Conservation (phyloP, 2,888 invertebrate genomes). For the Dicyrtomina minuta region DNA sequence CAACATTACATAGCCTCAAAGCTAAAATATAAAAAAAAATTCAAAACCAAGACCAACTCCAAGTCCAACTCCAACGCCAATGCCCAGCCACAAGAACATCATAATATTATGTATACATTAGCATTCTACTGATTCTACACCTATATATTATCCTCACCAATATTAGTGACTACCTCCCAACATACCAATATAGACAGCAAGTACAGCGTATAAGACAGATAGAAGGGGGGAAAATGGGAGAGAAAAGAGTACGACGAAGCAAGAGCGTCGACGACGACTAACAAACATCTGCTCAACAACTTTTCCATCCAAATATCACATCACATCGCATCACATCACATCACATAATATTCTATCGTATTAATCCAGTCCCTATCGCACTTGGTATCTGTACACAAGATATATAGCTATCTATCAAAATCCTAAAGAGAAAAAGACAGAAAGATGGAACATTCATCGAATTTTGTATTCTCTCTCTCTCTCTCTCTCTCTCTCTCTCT, state of each 20-base stretch:
- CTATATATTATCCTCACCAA: background rate
- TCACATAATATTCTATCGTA: too few relatives aligned
- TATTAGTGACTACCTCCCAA: background rate
- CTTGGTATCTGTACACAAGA: too few relatives aligned
- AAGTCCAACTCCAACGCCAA: too few relatives aligned
- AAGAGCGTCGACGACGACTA: slow-evolving; percentile 17
- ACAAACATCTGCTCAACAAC: slow-evolving; percentile 23
- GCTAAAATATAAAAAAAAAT: too few relatives aligned
- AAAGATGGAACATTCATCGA: background rate
- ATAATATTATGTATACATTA: background rate
- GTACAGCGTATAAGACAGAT: background rate
- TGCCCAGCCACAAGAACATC: slow-evolving; percentile 3
- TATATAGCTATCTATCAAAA: slow-evolving; percentile 20
- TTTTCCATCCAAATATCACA: slow-evolving; percentile 21
- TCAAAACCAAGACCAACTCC: too few relatives aligned
- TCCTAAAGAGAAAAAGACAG: slow-evolving; percentile 7
- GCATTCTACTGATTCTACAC: background rate
- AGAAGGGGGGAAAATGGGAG: background rate
- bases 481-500: background rate
- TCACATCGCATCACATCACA: too few relatives aligned
- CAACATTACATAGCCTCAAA: too few relatives aligned
- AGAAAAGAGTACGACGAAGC: background rate
- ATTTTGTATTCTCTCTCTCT: background rate
- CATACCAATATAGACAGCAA: background rate
- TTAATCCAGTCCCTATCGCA: too few relatives aligned